These are phyloP conservation scores for Rhinolophus sinicus DNA, from an alignment of 2,113 vertebrate species.

Conservation along the genomic window DNA sequence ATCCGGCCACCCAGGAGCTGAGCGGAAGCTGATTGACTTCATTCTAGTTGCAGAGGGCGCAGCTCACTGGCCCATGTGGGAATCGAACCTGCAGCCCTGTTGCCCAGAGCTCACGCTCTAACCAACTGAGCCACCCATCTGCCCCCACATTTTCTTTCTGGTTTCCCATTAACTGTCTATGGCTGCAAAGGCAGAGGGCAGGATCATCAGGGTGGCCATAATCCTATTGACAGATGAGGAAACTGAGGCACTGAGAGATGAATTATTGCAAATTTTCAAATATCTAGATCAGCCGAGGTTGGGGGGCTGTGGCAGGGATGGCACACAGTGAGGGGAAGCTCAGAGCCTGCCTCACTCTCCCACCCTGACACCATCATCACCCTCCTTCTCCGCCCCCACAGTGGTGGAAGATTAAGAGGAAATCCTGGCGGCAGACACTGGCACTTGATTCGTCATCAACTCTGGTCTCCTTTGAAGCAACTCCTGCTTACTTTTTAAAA, in stretches of 20 bases:
- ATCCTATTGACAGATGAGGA: neutral
- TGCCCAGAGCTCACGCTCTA: too few species aligned
- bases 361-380: too few species aligned
- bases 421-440: neutral
- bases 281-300: neutral
- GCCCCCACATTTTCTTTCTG: neutral
- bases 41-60: too few species aligned
- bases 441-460: neutral
- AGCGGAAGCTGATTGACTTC: too few species aligned
- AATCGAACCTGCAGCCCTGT: too few species aligned
- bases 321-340: neutral
- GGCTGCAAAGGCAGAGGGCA: neutral
- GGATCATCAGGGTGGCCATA: accelerated
- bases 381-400: neutral
- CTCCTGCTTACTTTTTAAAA: slow-evolving; percentile 56
- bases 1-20: too few species aligned
- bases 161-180: neutral
- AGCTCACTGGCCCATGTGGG: too few species aligned
- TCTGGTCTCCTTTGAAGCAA: neutral
- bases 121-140: too few species aligned
- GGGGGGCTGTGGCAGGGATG: neutral
- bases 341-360: neutral
- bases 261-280: neutral
- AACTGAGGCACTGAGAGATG: neutral
- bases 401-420: neutral